A percentile compares a stretch with the other conserved stretches of the same genome.
Conservation (phyloP, 2,888 invertebrate genomes). For the Danaus chrysippus region DNA sequence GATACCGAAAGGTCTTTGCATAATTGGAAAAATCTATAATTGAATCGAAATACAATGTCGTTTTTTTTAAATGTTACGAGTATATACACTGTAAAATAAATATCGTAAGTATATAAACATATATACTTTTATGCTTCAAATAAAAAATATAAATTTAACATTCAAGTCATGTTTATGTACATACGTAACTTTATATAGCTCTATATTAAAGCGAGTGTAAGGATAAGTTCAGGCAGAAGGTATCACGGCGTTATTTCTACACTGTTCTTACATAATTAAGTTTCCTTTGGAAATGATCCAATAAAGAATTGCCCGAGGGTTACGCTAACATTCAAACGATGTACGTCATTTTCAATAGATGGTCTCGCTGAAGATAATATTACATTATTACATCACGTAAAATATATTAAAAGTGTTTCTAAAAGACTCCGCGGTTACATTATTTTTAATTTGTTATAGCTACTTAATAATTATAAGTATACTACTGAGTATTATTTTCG, state of each 20-base stretch:
- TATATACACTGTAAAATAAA: background rate
- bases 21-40: background rate
- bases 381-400: background rate
- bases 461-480: too few species aligned
- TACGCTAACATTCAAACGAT: slow-evolving; percentile 36
- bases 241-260: slow-evolving; percentile 39
- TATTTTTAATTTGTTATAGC: too few species aligned
- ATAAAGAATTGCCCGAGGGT: slow-evolving; percentile 49
- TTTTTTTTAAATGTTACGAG: background rate
- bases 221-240: slow-evolving; percentile 15
- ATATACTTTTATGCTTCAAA: background rate
- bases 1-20: slow-evolving; percentile 6
- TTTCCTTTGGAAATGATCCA: slow-evolving; percentile 62
- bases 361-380: background rate
- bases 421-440: too few species aligned
- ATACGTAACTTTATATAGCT: too few species aligned
- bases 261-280: slow-evolving; percentile 57
- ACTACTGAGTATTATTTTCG: too few species aligned
- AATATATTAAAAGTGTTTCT: too few species aligned
- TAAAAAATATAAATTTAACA: background rate
- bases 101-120: background rate
- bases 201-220: slow-evolving; percentile 2
- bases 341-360: slow-evolving; percentile 35
- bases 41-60: background rate
- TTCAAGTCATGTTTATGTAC: slow-evolving; percentile 5